A percentile compares a stretch with the other conserved stretches of the same genome.
These are phyloP conservation scores for Oasisia sp. DNA, from an alignment of 2,888 invertebrate species.

Conservation along the genomic window DNA sequence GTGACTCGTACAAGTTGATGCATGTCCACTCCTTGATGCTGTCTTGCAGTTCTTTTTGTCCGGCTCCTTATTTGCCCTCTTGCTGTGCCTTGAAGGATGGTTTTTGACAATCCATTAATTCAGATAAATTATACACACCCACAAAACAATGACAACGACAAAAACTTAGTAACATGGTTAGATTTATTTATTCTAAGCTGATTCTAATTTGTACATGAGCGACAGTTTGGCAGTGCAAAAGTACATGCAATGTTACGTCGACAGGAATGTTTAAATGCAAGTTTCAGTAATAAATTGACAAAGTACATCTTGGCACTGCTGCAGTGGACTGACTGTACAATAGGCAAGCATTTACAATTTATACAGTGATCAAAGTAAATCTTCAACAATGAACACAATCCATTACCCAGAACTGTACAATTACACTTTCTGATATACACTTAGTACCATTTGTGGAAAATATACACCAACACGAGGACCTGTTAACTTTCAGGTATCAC, in stretches of 20 bases:
- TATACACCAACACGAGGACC: neutral
- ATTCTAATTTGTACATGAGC: neutral
- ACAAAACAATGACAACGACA: neutral
- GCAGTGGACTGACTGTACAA: neutral
- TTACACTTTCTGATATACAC: neutral
- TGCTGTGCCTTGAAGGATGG: too few species aligned
- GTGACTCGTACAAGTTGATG: too few species aligned
- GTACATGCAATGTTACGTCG: neutral
- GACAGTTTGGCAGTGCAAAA: neutral
- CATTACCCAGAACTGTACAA: neutral
- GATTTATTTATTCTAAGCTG: neutral
- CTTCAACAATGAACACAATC: neutral
- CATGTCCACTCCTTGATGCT: too few species aligned
- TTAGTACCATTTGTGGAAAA: neutral
- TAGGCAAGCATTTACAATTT: neutral
- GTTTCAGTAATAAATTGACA: neutral
- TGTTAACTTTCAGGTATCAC: neutral
- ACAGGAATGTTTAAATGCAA: constrained; percentile 6
- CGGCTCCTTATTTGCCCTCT: too few species aligned
- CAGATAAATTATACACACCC: neutral
- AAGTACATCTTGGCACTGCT: neutral
- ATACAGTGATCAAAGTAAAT: neutral
- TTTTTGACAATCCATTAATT: too few species aligned
- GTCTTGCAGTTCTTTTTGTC: too few species aligned
- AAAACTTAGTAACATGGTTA: neutral